Base-by-base conservation (phyloP, 1,140 invertebrate species). In the Bombus sylvicola region DNA sequence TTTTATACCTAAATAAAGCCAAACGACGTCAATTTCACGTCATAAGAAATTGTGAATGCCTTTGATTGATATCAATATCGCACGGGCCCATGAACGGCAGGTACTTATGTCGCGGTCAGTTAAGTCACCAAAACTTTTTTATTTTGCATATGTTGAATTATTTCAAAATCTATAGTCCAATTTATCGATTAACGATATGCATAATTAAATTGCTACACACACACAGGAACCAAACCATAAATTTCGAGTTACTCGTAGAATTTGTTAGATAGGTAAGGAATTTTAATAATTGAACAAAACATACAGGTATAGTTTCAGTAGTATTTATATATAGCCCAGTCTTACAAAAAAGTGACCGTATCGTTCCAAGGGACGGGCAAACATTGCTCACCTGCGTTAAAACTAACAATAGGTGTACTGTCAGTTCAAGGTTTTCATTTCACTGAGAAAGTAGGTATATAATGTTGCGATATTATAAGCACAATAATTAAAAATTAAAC, bases 301-400 rank as follows among this genome's bases (percentile, higher is more conserved):
- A 89, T 93, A 89, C 92, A 91, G 88, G 89, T 94, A 93, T 91
- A 94, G 94, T 94, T 95, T 95, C 92, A 95, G 91, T 94, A 95
- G 92, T 94, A 94, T 95, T 95, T 95, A 95, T 95, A 94, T 95
- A 95, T 95, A 94, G 95, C 95, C 95, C 95, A 95, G 95, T 95
- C 94, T 95, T 95, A 95, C 95, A 95, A 95, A 94, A 94, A 94
- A 94, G 92, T 95, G 92, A 95, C 93, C 94, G 94, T 93, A 94
- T 94, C 92, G 92, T 93, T 94, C 90, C 90, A 94, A 92, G 92
- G 94, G 94, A 95, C 94, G 94, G 94, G 94, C 94, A 93, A 93
- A 92, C 91, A 94, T 94, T 93, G 92, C 91, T 93, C 90, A 91
- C 92, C 93, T 92, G 90, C 86, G 89, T 92, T 94, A 92, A 92